phyloP scores from a whole-genome alignment of 2,888 invertebrate species.

The Camptogramma bilineatum region DNA sequence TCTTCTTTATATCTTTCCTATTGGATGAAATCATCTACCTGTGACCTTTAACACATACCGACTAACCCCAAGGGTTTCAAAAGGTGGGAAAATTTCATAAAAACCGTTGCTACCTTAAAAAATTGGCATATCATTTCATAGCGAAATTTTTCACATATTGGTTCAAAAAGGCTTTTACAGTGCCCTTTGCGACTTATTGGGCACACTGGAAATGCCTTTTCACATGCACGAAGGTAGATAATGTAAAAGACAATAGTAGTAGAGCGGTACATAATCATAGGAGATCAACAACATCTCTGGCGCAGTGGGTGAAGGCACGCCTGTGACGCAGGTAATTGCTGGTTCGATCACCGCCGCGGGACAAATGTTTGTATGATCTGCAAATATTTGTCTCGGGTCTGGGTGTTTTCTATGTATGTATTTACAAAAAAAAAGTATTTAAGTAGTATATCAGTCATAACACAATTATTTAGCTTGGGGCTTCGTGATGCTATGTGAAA shows the following conservation, averaged over 20 bases:
- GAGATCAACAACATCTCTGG: no score
- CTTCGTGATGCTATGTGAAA: no score
- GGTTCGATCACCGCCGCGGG: no score
- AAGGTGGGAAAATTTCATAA: slow-evolving; percentile 4
- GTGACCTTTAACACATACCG: neutral
- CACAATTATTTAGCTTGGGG: no score
- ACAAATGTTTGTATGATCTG: no score
- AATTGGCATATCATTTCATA: slow-evolving; percentile 15
- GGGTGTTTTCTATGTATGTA: no score
- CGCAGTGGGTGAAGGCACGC: no score
- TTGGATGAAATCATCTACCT: neutral
- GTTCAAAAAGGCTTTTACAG: slow-evolving; percentile 25
- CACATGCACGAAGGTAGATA: neutral
- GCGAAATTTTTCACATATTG: slow-evolving; percentile 10
- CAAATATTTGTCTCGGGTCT: no score
- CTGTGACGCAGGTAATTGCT: no score
- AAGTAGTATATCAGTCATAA: no score
- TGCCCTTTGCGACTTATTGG: slow-evolving; percentile 23
- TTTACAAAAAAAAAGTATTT: no score
- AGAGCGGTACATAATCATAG: no score
- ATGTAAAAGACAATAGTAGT: neutral
- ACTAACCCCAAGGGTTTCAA: neutral
- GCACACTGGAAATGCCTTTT: slow-evolving; percentile 3
- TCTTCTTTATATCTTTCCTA: neutral
- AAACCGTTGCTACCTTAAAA: slow-evolving; percentile 1